Conservation (phyloP, 2,797 vertebrate genomes). For the Zalophus californianus region DNA sequence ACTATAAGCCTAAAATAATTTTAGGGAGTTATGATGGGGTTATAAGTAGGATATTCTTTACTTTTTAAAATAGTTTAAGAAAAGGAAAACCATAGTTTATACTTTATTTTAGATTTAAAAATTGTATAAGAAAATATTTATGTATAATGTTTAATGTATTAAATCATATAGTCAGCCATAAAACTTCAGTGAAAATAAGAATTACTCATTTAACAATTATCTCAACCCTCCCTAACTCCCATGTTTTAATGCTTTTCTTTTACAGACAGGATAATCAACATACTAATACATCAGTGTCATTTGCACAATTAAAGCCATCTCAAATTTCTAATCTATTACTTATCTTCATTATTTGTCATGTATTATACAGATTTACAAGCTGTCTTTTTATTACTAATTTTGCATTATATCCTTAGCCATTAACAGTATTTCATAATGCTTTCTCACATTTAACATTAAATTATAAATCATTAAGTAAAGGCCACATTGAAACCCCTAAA, state of each 20-base stretch:
- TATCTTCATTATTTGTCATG: background rate
- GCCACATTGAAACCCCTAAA: background rate
- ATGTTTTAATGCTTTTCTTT: background rate
- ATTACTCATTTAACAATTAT: background rate
- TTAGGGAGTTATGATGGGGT: background rate
- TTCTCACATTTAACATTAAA: background rate
- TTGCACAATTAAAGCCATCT: background rate
- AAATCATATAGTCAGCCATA: background rate
- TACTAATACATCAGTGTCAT: background rate
- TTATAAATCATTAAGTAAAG: slow-evolving; percentile 57
- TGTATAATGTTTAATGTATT: background rate
- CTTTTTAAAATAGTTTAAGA: background rate
- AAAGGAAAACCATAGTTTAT: background rate
- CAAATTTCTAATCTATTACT: background rate
- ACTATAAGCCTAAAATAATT: background rate
- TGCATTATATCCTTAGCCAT: background rate
- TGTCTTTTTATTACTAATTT: slow-evolving; percentile 59
- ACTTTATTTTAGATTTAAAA: background rate
- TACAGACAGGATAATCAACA: background rate
- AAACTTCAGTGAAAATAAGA: background rate
- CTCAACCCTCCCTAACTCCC: background rate
- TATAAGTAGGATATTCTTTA: background rate
- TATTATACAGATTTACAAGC: background rate
- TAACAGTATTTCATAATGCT: background rate
- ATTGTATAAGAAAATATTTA: background rate